Conservation (phyloP, 2,888 invertebrate genomes). For the Cactoblastis cactorum region DNA sequence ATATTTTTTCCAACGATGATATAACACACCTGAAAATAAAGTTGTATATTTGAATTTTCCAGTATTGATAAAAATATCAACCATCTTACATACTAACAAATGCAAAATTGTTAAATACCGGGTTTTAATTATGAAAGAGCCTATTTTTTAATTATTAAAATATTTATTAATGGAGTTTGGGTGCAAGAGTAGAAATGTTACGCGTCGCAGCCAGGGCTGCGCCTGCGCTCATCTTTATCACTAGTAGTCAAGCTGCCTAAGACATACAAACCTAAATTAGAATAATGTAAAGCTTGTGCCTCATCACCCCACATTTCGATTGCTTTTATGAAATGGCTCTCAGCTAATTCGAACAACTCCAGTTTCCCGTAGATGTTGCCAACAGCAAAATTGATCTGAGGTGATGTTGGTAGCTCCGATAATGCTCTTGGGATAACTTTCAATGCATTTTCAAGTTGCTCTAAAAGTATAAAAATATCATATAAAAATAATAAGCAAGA, state of each 20-base stretch:
- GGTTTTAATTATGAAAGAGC: too few species aligned
- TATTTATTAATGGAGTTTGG: too few species aligned
- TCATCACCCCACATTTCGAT: slow-evolving; percentile 81
- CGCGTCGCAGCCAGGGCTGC: too few species aligned
- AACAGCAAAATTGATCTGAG: slow-evolving; percentile 90
- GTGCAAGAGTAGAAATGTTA: too few species aligned
- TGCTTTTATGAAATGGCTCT: slow-evolving; percentile 88
- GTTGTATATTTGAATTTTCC: too few species aligned
- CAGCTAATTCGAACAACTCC: slow-evolving; percentile 87
- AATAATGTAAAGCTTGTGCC: slow-evolving; percentile 88
- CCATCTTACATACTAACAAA: too few species aligned
- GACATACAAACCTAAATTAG: slow-evolving; percentile 88
- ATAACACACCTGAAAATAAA: slow-evolving; percentile 91
- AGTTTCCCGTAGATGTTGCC: slow-evolving; percentile 94
- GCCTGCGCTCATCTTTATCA: too few species aligned
- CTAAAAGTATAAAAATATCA: slow-evolving; percentile 51
- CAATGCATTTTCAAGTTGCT: slow-evolving; percentile 83
- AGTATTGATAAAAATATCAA: too few species aligned
- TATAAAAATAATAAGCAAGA: too few species aligned
- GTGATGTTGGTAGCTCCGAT: slow-evolving; percentile 83
- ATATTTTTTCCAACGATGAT: slow-evolving; percentile 93
- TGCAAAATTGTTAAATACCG: too few species aligned
- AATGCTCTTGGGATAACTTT: slow-evolving; percentile 85
- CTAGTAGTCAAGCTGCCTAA: too few species aligned
- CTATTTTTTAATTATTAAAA: too few species aligned